Percentiles rank a stretch among this genome's conserved stretches.
Conservation (phyloP, 2,888 invertebrate species). For the Timema podura region DNA sequence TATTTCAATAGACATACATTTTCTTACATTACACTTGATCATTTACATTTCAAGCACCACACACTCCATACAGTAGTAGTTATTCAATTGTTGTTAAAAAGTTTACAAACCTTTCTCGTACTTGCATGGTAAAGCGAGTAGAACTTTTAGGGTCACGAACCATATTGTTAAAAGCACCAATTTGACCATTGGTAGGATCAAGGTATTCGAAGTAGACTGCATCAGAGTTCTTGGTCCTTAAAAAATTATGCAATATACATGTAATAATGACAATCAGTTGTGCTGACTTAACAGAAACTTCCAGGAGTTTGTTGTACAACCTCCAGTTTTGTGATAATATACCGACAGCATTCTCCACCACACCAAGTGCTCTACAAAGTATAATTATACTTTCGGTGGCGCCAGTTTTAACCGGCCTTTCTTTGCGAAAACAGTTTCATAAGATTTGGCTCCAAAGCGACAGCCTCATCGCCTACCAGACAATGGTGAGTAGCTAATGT, state of each 20-base stretch:
- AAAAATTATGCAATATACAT: background rate
- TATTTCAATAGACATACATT: background rate
- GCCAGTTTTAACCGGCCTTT: background rate
- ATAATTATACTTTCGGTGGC: background rate
- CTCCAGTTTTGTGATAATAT: background rate
- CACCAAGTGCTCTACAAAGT: background rate
- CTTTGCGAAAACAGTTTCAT: background rate
- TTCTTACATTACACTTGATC: background rate
- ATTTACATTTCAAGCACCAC: background rate
- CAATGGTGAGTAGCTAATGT: background rate
- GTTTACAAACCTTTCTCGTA: background rate
- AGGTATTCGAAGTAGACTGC: background rate
- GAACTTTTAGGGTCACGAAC: background rate
- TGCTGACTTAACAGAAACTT: background rate
- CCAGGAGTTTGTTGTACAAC: background rate
- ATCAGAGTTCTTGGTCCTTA: background rate
- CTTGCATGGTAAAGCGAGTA: background rate
- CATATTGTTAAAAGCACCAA: constrained; percentile 3
- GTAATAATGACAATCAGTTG: background rate
- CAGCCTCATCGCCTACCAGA: background rate
- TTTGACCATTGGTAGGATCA: background rate
- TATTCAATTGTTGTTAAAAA: background rate
- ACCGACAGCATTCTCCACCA: background rate
- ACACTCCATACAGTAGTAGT: background rate
- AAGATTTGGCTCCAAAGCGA: background rate